Evolutionary conservation across 2,888 invertebrate genomes (phyloP).

Genomic region (Phorcus lineatus): DNA sequence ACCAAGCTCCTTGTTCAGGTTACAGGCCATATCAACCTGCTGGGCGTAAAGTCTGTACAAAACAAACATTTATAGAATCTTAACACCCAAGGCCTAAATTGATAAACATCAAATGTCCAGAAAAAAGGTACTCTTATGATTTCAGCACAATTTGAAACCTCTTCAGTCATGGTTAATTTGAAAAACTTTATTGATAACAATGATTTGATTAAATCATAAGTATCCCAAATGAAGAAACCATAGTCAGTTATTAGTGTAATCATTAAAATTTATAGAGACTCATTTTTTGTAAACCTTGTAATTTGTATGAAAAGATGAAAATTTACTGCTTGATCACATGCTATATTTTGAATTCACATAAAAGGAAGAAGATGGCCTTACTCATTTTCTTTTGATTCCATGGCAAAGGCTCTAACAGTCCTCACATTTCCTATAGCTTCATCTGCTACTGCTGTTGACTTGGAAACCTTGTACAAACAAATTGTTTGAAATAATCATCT

Average conservation of each 20-base stretch:
- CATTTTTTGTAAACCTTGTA: neutral
- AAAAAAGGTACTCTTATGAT: too few relatives aligned
- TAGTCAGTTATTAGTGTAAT: neutral
- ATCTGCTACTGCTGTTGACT: slow-evolving; percentile 91
- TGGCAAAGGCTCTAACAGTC: slow-evolving; percentile 95
- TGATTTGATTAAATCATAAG: too few relatives aligned
- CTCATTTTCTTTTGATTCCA: slow-evolving; percentile 87
- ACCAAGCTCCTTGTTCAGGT: slow-evolving; percentile 87
- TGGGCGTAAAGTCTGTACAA: slow-evolving; percentile 77
- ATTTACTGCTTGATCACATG: neutral
- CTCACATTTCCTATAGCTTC: slow-evolving; percentile 95
- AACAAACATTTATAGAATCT: neutral
- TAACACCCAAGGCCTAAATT: too few relatives aligned
- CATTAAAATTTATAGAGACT: neutral
- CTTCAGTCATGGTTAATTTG: too few relatives aligned
- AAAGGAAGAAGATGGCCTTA: slow-evolving; percentile 48
- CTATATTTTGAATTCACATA: neutral
- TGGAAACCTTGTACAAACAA: slow-evolving; percentile 81
- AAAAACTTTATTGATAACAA: too few relatives aligned
- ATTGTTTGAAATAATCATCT: too few relatives aligned
- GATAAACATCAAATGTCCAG: too few relatives aligned
- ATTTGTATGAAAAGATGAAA: neutral
- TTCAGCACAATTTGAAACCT: too few relatives aligned
- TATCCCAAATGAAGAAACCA: neutral
- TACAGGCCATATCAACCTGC: slow-evolving; percentile 85